Evolutionary conservation across 2,888 invertebrate species (phyloP), one percentile per base, ranked within the genome.

Genomic region (Papilio protenor): DNA sequence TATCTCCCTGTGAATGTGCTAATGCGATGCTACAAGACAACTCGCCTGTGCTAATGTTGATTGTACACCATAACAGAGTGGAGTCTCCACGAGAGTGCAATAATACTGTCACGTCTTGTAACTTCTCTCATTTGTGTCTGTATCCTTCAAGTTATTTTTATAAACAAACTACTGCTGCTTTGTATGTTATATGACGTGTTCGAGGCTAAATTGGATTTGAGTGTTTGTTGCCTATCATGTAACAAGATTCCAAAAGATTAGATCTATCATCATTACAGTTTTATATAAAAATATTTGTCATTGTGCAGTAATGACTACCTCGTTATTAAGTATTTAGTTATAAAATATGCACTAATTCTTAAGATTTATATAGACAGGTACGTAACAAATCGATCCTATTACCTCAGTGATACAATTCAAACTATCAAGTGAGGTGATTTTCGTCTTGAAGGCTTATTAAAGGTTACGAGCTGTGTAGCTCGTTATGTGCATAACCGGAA

Each of bases 131-230:
- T 14, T 16, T 52, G 3, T 18, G 52, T 16, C 2, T 16, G 21
- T 21, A 12, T 21, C 11, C 27, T 14, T 61, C 5, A n/a, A 61
- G 61, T 61, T 61, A 61, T 61, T 27, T 27, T 27, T 27, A 14
- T 27, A 1, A 61, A 12, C 59, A 10, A 2, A 59, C 23, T 21
- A 14, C n/a, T 16, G 49, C 14, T 12, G 12, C 2, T 16, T 49
- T 49, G 49, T 40, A 49, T 49, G 14, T 49, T 12, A 49, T 49
- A 52, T 55, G 18, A 23, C 33, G 33, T 64, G 64, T 64, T 14
- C 33, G 64, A 8, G 5, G 64, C 33, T 18, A 64, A 27, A 64
- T 64, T 64, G 64, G 64, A 64, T 64, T 64, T 27, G 16, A 64
- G 27, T 61, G 61, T 61, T 61, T 61, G 33, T 61, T 33, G 33